phyloP scores from a whole-genome alignment of 1,140 invertebrate species.

The Drosophila lacertosa region DNA sequence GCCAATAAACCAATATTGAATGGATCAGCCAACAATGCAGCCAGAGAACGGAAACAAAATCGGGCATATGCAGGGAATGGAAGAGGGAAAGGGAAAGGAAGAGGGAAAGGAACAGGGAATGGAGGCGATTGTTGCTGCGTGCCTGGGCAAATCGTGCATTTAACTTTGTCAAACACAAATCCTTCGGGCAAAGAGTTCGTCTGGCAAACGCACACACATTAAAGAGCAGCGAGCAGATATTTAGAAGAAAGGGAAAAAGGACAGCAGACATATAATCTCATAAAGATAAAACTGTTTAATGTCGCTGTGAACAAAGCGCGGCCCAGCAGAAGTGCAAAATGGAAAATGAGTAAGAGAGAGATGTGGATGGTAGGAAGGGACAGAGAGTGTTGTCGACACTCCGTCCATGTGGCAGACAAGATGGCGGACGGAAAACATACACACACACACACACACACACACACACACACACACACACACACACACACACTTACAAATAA shows the following conservation, averaged over 20 bases:
- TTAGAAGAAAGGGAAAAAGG: not conserved
- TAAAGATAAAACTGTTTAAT: conserved; percentile 83
- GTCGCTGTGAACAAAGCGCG: conserved; percentile 63
- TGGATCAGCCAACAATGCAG: not conserved
- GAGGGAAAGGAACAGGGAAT: not conserved
- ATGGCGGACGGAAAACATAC: conserved; percentile 28
- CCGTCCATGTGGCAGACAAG: conserved; percentile 26
- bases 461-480: too few relatives aligned
- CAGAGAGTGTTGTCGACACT: conserved; percentile 17
- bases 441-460: too few relatives aligned
- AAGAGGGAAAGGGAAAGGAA: not conserved
- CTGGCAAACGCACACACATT: conserved; percentile 48
- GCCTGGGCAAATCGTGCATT: conserved; percentile 62
- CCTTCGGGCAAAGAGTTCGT: conserved; percentile 78
- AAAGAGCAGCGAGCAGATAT: not conserved
- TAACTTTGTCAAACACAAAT: conserved; percentile 82
- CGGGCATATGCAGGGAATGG: not conserved
- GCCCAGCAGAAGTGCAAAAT: conserved; percentile 21
- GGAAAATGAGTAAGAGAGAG: conserved; percentile 12
- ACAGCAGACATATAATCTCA: conserved; percentile 77
- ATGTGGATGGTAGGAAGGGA: not conserved
- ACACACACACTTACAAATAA: too few relatives aligned
- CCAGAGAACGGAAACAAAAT: not conserved
- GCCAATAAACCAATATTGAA: conserved; percentile 56
- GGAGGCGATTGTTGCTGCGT: conserved; percentile 31